Evolutionary conservation across 2,113 vertebrate genomes (phyloP), one percentile per base, ranked within the genome.

Genomic region (Mandrillus leucophaeus): DNA sequence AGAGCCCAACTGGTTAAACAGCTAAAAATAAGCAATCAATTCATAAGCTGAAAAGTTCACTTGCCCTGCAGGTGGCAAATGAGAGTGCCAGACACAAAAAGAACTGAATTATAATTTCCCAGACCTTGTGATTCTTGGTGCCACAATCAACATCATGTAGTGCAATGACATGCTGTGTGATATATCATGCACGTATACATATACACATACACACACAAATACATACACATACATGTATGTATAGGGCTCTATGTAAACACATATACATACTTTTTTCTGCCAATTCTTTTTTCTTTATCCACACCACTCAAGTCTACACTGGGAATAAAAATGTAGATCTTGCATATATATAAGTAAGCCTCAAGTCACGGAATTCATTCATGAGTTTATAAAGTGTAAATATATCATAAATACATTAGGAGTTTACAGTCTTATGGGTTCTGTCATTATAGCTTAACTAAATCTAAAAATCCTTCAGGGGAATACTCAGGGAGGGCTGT

Each of bases 31-130:
- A 88, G 40, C 32, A 72, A 86, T 75, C 27, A 79, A 22, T 88
- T 92, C 70, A 92, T 27, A 93, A 79, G 40, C 68, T 94, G 27
- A 94, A 79, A 93, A 80, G 18, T 88, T 95, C 23, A 66, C 40
- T 55, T 52, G 18, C 18, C 79, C 45, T 35, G 35, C 6, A 10
- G 8, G 18, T 88, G 8, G 23, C 90, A 92, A 72, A 90, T 20
- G 50, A 82, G 27, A 86, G 43, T 52, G 30, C 59, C 45, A 86
- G 66, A 57, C 32, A 85, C 78, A 89, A 83, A 90, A 38, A 43
- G 9, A 95, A 83, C 10, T n/a, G 32, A 52, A 96, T 57, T 59
- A 94, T 93, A 66, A 40, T 45, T 96, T 78, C 80, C 50, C 22
- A 82, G 40, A 86, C 10, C 81, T 40, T 79, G 35, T 81, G n/a